Base-by-base conservation (phyloP, 2,797 vertebrate species). In the Arrhamphus sclerolepis region DNA sequence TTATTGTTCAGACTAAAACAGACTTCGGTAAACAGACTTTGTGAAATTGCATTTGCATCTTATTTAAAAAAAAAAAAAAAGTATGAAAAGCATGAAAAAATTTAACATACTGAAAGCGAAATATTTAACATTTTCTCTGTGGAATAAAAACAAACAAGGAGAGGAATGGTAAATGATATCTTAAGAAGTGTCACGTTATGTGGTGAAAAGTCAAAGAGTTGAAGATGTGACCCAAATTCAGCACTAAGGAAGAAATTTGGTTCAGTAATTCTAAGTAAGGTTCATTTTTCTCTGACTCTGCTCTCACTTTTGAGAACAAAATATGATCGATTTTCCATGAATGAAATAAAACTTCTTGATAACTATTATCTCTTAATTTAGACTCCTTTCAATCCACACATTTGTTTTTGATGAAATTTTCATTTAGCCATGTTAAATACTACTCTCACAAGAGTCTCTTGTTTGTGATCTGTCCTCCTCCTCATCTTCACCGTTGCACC, bases 401-500 rank as follows among this genome's bases (percentile, higher is more conserved):
- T 7, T 1, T n/a, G 18, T 21, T 38, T 31, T 20, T 24, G 46
- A 13, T 42, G 26, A 4, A 46, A 20, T 29, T 68, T 16, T 2
- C 7, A 20, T 0, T 24, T 19, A 34, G 31, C 9, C 9, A 22
- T 0, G 2, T 48, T 56, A 67, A 1, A 51, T 0, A 26, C 20
- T 67, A 62, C 56, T 77, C 28, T 81, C 62, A 7, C 21, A 43
- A 8, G 22, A 39, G 34, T 40, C 16, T 1, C 42, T 52, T 16
- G 31, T 16, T 14, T 8, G 3, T 18, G 56, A 48, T 14, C 17
- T 21, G 2, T 18, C 17, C 20, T 26, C 24, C 42, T 55, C 40
- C 18, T 6, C 1, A 1, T 56, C 64, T 20, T 59, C 46, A 2
- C 7, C 31, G 4, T 4, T 5, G 1, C 0, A 7, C 31, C 31